Conservation (phyloP, 2,888 invertebrate species). For the Drosophila subsilvestris region DNA sequence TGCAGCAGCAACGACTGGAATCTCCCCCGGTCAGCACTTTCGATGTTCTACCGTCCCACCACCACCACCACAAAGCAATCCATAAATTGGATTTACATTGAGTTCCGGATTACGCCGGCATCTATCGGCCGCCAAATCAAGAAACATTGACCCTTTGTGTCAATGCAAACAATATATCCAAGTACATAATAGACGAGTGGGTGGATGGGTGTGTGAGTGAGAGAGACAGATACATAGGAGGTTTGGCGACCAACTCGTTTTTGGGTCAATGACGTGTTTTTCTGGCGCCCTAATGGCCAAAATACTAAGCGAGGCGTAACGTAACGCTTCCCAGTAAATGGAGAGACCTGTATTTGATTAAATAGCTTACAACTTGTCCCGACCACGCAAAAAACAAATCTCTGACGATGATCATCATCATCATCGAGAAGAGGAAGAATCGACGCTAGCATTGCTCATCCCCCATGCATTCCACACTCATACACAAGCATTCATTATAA, state of each 20-base stretch:
- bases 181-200: conserved; percentile 2
- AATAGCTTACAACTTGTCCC: conserved; percentile 23
- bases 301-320: conserved; percentile 48
- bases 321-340: conserved; percentile 29
- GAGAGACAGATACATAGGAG: not conserved
- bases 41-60: conserved; percentile 2
- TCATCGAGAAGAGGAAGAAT: not conserved
- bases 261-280: conserved; percentile 69
- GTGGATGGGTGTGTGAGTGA: not conserved
- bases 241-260: conserved; percentile 55
- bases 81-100: conserved; percentile 34
- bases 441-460: conserved; percentile 1
- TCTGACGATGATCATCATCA: conserved; percentile 1
- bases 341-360: conserved; percentile 16
- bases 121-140: conserved; percentile 43
- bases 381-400: conserved; percentile 35
- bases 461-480: not conserved
- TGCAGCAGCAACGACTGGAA: conserved; percentile 31
- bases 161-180: conserved; percentile 2
- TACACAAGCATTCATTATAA: not conserved
- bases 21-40: conserved; percentile 21
- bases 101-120: not conserved
- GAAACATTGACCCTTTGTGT: conserved; percentile 60
- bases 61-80: conserved; percentile 18
- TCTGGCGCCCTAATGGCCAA: conserved; percentile 47